phyloP scores from a whole-genome alignment of 37 sponge, comb jelly and placozoan species.

The Cliona cf. orientalis region DNA sequence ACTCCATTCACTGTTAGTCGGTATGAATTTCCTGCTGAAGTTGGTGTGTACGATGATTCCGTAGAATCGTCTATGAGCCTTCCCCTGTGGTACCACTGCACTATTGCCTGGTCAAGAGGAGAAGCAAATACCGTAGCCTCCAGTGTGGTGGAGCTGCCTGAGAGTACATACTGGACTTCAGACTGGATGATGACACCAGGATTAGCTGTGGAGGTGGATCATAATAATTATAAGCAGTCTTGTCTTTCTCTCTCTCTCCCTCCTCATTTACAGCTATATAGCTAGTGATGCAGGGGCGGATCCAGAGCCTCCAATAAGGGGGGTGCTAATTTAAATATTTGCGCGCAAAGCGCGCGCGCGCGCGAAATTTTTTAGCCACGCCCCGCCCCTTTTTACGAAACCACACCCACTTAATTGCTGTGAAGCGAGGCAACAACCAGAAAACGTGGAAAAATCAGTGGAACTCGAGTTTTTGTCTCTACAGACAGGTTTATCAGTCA shows the following conservation, averaged over 20 bases:
- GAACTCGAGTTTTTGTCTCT: too few relatives aligned
- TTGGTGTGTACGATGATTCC: conserved; percentile 1
- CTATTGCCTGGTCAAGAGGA: neutral
- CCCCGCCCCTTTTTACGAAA: too few relatives aligned
- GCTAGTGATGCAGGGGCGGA: too few relatives aligned
- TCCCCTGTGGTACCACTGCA: neutral
- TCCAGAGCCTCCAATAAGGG: too few relatives aligned
- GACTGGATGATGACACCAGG: conserved; percentile 7
- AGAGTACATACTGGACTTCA: neutral
- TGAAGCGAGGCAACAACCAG: too few relatives aligned
- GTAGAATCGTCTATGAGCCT: neutral
- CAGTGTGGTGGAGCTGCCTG: neutral
- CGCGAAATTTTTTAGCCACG: too few relatives aligned
- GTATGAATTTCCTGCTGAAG: neutral
- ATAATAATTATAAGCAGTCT: neutral
- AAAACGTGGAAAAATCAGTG: too few relatives aligned
- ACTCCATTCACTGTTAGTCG: neutral
- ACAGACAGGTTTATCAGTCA: too few relatives aligned
- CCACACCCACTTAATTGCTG: too few relatives aligned
- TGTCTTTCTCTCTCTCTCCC: neutral
- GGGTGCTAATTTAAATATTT: too few relatives aligned
- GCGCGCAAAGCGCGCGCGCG: too few relatives aligned
- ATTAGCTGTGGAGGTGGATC: conserved; percentile 11
- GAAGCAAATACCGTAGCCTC: neutral
- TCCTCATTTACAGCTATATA: conserved; percentile 15